These are phyloP conservation scores for Mylabris sibirica DNA, from an alignment of 2,888 invertebrate genomes.

Conservation along the genomic window DNA sequence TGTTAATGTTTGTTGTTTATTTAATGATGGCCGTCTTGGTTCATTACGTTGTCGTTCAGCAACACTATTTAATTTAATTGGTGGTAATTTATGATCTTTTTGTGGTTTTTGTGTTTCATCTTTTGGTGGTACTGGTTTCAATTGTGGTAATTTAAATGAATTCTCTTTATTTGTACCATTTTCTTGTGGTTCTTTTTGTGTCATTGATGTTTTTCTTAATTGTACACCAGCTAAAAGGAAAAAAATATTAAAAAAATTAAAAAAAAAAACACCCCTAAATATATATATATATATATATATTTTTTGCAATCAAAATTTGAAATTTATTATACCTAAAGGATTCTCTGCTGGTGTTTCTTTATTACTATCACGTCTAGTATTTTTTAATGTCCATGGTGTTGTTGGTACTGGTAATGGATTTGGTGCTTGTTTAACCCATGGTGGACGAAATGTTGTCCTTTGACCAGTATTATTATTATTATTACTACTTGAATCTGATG, in stretches of 20 bases:
- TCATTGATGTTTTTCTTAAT: slow-evolving; percentile 50
- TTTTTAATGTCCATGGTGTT: slow-evolving; percentile 71
- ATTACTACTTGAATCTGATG: slow-evolving; percentile 61
- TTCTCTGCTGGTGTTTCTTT: slow-evolving; percentile 37
- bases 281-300: too few species aligned
- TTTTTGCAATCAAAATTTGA: too few species aligned
- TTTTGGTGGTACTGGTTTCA: slow-evolving; percentile 56
- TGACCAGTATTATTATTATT: slow-evolving; percentile 62
- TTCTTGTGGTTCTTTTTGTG: slow-evolving; percentile 53
- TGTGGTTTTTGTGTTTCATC: slow-evolving; percentile 54
- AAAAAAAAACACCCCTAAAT: too few species aligned
- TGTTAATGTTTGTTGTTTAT: slow-evolving; percentile 34
- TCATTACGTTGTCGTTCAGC: slow-evolving; percentile 54
- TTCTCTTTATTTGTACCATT: slow-evolving; percentile 56
- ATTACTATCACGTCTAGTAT: slow-evolving; percentile 53
- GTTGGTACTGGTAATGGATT: slow-evolving; percentile 65
- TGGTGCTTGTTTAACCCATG: slow-evolving; percentile 77
- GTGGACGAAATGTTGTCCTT: slow-evolving; percentile 75
- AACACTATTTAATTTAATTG: slow-evolving; percentile 58
- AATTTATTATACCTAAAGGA: slow-evolving; percentile 39
- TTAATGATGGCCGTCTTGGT: slow-evolving; percentile 42
- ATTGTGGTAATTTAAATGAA: slow-evolving; percentile 55
- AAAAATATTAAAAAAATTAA: slow-evolving; percentile 43
- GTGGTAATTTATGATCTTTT: slow-evolving; percentile 52
- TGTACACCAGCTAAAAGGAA: slow-evolving; percentile 47